Evolutionary conservation across 2,797 vertebrate species (phyloP), one percentile per base, ranked within the genome.

Genomic region (Rhabdomys pumilio): DNA sequence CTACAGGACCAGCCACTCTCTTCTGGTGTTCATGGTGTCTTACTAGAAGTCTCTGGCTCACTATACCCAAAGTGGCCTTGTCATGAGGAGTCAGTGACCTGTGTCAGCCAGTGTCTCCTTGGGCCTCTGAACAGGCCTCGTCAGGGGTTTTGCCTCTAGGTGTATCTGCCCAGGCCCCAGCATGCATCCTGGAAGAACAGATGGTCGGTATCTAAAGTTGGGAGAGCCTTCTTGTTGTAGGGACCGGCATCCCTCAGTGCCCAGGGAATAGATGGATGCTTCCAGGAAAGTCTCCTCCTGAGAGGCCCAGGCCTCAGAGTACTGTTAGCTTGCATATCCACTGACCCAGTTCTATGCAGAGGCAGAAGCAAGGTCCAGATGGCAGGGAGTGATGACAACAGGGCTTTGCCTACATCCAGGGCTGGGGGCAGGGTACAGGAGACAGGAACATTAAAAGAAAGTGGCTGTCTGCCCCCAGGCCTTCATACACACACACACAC

Each of bases 241-340:
- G 9, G 26, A 29, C 4, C 0, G 26, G 0, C 6, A 22, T 34
- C 29, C 79, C 34, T 10, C 0, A 7, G 65, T 72, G 47, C 55
- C 83, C 1, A 1, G 59, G 47, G 38, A 26, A 34, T 9, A 8
- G 19, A 29, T 50, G 0, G 1, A 2, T 2, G 1, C 34, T 73
- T 63, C 55, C 50, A 34, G 17, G 76, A 17, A 7, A 19, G 41
- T 14, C 7, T 7, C 75, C 55, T 55, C 22, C 67, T 10, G 13
- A 5, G 61, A 65, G 59, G 29, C 88, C 3, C 0, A 7, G 29
- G 44, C 61, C 80, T 84, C 63, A 24, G 6, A 0, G 77, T 29
- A 0, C 7, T 2, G 34, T 57, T 84, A 38, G 7, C 0, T 29
- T 22, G 19, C 29, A 12, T 4, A 3, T 88, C 47, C n/a, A 0